Evolutionary conservation across 2,113 vertebrate species (phyloP).

Genomic region (Pangasianodon hypophthalmus): DNA sequence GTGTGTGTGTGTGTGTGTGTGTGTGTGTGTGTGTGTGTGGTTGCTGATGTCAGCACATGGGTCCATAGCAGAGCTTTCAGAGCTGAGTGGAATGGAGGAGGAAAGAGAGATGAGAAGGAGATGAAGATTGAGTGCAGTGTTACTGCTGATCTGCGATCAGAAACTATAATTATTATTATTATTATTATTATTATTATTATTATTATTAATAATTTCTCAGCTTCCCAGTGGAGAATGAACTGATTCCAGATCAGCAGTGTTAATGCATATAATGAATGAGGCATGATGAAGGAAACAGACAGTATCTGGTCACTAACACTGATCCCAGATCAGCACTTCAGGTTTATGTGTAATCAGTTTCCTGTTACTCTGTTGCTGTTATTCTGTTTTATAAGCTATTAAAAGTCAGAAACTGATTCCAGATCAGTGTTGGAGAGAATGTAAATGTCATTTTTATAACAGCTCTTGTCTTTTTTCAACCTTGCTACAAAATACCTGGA

Average conservation of each 20-base stretch:
- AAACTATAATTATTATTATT: neutral
- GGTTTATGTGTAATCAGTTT: neutral
- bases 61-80: constrained; percentile 67
- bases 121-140: neutral
- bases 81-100: constrained; percentile 55
- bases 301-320: neutral
- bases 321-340: neutral
- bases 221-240: neutral
- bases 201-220: neutral
- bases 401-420: neutral
- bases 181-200: neutral
- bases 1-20: constrained; percentile 54
- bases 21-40: constrained; percentile 40
- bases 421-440: neutral
- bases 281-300: neutral
- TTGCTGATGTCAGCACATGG: constrained; percentile 75
- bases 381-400: neutral
- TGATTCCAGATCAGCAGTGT: neutral
- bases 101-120: constrained; percentile 43
- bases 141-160: neutral
- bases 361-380: neutral
- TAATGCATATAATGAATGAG: neutral
- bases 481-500: neutral
- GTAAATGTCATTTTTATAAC: neutral
- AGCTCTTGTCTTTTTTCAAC: neutral